Evolutionary conservation across 2,888 invertebrate species (phyloP), one percentile per base, ranked within the genome.

Genomic region (Caenorhabditis sp.): DNA sequence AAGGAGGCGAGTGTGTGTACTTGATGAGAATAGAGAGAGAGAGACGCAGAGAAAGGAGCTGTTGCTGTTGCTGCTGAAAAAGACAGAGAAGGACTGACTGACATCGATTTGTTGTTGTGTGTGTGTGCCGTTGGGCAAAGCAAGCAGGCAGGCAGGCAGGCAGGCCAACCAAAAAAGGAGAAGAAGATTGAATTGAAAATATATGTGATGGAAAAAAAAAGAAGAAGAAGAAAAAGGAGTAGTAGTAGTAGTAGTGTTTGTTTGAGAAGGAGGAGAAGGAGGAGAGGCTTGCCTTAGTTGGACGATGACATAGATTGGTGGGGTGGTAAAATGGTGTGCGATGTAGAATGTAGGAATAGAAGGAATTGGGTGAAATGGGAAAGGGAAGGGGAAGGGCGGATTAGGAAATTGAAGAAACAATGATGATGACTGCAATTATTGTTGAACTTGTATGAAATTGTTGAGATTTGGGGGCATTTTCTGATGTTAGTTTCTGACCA

Each of bases 1-100:
- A 19, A n/a, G 21, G 62, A 69, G 64, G 64, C 61, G 64, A 63
- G 68, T 43, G 43, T 43, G 43, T 43, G 51, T 19, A 51, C 21
- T 51, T 23, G 55, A 53, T 19, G 12, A 53, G 55, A 53, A 23
- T 21, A 53, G 14, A 23, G 21, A 23, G 53, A 8, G 21, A 5
- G 53, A 53, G 53, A 10, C 10, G 17, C 5, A 50, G 17, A 17
- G 4, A 14, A 50, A 50, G n/a, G 53, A 17, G 53, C 53, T 23
- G 10, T 12, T 53, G 51, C 43, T 57, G 58, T 58, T 43, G 60
- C 55, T 51, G 68, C 43, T 68, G 66, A 58, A 58, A 53, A 24
- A 50, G 51, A 3, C 21, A 21, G 21, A 21, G 21, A 21, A 21
- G 4, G 21, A 51, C 31, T 31, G 31, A 10, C 31, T 31, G 31